Percentiles rank a stretch among this genome's conserved stretches.
phyloP scores from a whole-genome alignment of 2,797 vertebrate species.

The Sarcophilus harrisii region DNA sequence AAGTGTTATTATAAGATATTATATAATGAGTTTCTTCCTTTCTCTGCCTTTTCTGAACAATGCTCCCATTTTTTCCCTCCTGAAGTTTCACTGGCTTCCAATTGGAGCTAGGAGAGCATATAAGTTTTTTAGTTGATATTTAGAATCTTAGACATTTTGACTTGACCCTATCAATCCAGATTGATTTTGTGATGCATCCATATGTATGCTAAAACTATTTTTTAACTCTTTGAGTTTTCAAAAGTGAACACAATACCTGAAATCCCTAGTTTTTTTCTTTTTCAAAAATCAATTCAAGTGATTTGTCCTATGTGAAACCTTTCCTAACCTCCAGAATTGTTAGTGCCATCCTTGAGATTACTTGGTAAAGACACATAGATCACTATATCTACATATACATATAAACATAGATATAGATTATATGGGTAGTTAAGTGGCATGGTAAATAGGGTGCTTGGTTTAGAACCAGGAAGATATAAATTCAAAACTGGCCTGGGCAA shows the following conservation, averaged over 20 bases:
- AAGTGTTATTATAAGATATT: not conserved
- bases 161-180: not conserved
- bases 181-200: not conserved
- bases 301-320: not conserved
- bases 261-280: not conserved
- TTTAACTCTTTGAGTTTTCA: not conserved
- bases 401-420: not conserved
- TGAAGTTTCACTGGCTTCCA: not conserved
- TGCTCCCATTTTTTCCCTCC: not conserved
- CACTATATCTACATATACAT: not conserved
- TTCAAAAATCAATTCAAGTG: not conserved
- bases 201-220: not conserved
- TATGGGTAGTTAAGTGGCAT: not conserved
- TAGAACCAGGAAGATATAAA: not conserved
- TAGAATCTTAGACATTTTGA: not conserved
- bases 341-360: not conserved
- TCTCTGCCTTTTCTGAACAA: not conserved
- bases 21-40: not conserved
- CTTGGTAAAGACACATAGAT: not conserved
- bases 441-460: not conserved
- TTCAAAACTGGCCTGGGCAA: not conserved
- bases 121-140: not conserved
- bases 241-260: not conserved
- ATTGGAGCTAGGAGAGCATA: not conserved
- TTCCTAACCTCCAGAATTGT: not conserved